Base-by-base conservation (phyloP, 2,888 invertebrate species). In the Tuta absoluta region DNA sequence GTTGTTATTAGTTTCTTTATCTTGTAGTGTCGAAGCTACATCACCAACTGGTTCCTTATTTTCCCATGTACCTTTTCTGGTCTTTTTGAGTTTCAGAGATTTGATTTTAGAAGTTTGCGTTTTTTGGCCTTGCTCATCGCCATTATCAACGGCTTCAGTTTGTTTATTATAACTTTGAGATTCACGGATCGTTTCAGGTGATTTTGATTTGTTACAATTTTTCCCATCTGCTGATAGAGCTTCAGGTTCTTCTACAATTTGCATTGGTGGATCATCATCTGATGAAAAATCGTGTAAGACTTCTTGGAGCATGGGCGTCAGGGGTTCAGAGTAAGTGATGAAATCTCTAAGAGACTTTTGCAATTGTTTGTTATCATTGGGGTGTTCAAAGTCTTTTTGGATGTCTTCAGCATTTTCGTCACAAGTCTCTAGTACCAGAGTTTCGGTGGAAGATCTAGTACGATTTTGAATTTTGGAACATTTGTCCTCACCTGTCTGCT, bases 361-460 rank as follows among this genome's bases (percentile, higher is more conserved):
- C 51, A 67, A 4, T 14, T 53, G 21, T 14, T 53, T 14, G 23
- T 11, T 10, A 14, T 53, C 24, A 5, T 17, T 23, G 24, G 77
- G 72, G 17, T 80, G 75, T 70, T 84, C 84, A 53, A 83, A 70
- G 10, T 75, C 85, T 63, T 69, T 82, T 68, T 74, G 76, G 64
- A 85, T 75, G 19, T 87, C 86, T 67, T 87, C 84, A 64, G 81
- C 81, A 64, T 76, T 82, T 67, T 85, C 79, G 71, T 84, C 84
- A 69, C 79, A 85, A 37, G 75, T 76, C 28, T 85, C 86, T 66
- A 87, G 70, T 64, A 89, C 78, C 37, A 87, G 72, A 56, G 89
- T 90, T 45, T 91, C 91, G 67, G 82, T 82, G 63, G 91, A 90
- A 66, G 84, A 84, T 82, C 88, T 86, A 75, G 71, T 75, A 72